These are phyloP conservation scores for Macropis europaea DNA, from an alignment of 2,888 invertebrate genomes.

Conservation along the genomic window DNA sequence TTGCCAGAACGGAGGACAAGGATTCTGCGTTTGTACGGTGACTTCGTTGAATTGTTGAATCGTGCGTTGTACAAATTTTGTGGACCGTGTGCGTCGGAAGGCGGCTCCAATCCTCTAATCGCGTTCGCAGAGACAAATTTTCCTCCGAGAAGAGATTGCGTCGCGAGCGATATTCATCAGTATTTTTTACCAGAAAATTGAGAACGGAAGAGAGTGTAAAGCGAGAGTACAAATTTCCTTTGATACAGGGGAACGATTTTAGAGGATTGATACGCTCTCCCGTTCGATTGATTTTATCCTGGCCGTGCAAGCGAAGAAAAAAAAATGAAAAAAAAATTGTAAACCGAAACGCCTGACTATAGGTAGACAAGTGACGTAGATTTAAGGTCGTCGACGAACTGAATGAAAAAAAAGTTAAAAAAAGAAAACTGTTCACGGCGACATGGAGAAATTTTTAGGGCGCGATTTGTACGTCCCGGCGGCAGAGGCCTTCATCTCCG, in stretches of 20 bases:
- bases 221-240: too few species aligned
- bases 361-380: constrained; percentile 38
- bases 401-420: too few species aligned
- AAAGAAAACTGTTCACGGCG: constrained; percentile 6
- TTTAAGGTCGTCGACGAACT: constrained; percentile 17
- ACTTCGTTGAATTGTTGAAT: too few species aligned
- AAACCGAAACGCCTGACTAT: constrained; percentile 23
- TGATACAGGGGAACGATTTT: background rate
- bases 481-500: background rate
- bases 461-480: constrained; percentile 29
- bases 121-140: too few species aligned
- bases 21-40: too few species aligned
- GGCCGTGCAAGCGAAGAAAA: background rate
- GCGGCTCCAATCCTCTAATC: too few species aligned
- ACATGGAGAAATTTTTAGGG: constrained; percentile 43
- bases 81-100: too few species aligned
- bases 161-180: too few species aligned
- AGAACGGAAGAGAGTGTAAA: too few species aligned
- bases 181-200: too few species aligned
- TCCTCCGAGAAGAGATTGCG: too few species aligned
- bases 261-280: background rate
- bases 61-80: background rate
- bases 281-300: constrained; percentile 40
- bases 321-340: background rate
- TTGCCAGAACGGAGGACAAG: too few species aligned